phyloP scores from a whole-genome alignment of 2,888 invertebrate species.

The Stenodema calcarata region DNA sequence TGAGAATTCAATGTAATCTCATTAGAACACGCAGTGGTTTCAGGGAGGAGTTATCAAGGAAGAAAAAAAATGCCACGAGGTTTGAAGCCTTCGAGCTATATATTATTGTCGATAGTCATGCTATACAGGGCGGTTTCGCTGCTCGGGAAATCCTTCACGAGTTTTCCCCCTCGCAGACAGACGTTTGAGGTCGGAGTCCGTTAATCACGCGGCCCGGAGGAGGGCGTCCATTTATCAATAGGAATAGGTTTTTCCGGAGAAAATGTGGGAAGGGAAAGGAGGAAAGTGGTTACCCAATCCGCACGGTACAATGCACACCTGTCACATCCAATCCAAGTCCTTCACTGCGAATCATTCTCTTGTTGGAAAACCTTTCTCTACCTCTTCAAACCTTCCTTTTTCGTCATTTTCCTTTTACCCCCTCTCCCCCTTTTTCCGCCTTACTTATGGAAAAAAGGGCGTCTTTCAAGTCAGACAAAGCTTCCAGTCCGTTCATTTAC shows the following conservation, averaged over 20 bases:
- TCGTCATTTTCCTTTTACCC: background rate
- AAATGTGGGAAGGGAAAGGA: background rate
- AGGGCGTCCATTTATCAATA: conserved; percentile 45
- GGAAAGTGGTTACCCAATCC: conserved; percentile 47
- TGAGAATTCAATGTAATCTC: conserved; percentile 39
- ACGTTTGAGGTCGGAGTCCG: conserved; percentile 40
- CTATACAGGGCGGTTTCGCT: conserved; percentile 3
- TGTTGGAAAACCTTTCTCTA: conserved; percentile 34
- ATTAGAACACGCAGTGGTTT: conserved; percentile 41
- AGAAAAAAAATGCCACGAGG: background rate
- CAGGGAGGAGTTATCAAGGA: background rate
- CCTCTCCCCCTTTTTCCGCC: background rate
- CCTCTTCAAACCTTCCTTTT: conserved; percentile 42
- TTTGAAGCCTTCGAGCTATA: background rate
- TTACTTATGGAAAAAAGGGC: background rate
- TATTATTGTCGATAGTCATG: conserved; percentile 44
- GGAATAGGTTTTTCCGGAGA: conserved; percentile 25
- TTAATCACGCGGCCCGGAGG: conserved; percentile 28
- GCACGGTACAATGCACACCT: conserved; percentile 48
- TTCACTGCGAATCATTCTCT: conserved; percentile 43
- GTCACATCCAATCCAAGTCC: conserved; percentile 48
- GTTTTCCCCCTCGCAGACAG: background rate
- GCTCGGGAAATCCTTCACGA: background rate
- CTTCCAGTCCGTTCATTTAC: conserved; percentile 33
- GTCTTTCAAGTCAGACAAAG: conserved; percentile 38